phyloP scores from a whole-genome alignment of 2,888 invertebrate species.

The Sinopyrophorus schimmeli region DNA sequence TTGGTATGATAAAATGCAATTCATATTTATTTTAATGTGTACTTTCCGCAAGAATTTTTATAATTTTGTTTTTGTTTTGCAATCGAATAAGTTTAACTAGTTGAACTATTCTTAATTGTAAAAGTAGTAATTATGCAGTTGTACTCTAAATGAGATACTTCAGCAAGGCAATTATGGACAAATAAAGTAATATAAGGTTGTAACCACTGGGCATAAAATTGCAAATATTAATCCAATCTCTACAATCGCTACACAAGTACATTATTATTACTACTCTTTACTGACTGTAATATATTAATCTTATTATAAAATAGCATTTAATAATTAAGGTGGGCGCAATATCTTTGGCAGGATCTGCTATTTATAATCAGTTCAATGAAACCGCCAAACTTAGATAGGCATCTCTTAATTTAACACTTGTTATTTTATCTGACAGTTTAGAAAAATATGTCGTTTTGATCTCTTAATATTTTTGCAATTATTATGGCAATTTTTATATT shows the following conservation, averaged over 20 bases:
- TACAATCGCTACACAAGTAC: constrained; percentile 35
- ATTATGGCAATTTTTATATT: too few relatives aligned
- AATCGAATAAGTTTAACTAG: too few relatives aligned
- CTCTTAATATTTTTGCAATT: too few relatives aligned
- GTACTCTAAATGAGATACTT: too few relatives aligned
- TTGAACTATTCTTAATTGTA: too few relatives aligned
- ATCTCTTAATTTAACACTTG: constrained; percentile 28
- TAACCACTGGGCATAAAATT: too few relatives aligned
- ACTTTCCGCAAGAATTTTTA: too few relatives aligned
- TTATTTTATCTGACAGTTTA: constrained; percentile 15
- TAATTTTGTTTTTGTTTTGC: too few relatives aligned
- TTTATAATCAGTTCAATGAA: constrained; percentile 36
- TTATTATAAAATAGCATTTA: constrained; percentile 35
- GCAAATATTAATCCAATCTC: constrained; percentile 35
- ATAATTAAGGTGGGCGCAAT: constrained; percentile 34
- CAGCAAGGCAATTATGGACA: too few relatives aligned
- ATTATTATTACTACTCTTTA: constrained; percentile 35
- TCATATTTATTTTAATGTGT: too few relatives aligned
- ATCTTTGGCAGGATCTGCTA: constrained; percentile 37
- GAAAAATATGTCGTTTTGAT: constrained; percentile 15
- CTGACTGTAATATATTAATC: constrained; percentile 37
- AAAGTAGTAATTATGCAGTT: too few relatives aligned
- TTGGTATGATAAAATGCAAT: too few relatives aligned
- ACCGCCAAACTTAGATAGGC: constrained; percentile 31
- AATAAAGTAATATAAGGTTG: constrained; percentile 7